Evolutionary conservation across 2,888 invertebrate genomes (phyloP).

Genomic region (Baronia brevicornis): DNA sequence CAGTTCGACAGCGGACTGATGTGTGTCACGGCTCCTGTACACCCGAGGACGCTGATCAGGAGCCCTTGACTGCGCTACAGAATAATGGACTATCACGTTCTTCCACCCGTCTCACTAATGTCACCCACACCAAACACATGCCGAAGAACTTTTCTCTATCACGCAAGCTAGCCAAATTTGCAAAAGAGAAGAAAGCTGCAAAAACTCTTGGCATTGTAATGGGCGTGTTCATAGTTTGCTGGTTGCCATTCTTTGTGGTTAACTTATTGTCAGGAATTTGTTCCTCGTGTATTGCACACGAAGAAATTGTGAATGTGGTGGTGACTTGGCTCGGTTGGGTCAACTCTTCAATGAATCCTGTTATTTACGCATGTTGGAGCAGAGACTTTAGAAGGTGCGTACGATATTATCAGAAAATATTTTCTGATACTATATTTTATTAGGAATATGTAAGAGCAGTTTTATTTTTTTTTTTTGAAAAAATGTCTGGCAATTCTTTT

Average conservation of each 20-base stretch:
- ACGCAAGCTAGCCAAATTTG: slow-evolving; percentile 94
- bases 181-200: slow-evolving; percentile 98
- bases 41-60: slow-evolving; percentile 81
- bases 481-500: no score
- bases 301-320: slow-evolving; percentile 89
- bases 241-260: slow-evolving; percentile 97
- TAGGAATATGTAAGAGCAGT: no score
- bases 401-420: not conserved
- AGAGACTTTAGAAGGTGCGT: slow-evolving; percentile 93
- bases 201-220: slow-evolving; percentile 97
- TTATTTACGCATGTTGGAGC: slow-evolving; percentile 99
- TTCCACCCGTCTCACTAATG: slow-evolving; percentile 79
- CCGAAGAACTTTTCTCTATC: slow-evolving; percentile 95
- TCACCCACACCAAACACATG: slow-evolving; percentile 77
- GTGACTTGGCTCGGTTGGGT: slow-evolving; percentile 97
- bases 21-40: slow-evolving; percentile 76
- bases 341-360: slow-evolving; percentile 97
- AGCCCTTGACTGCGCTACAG: slow-evolving; percentile 84
- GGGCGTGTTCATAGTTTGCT: slow-evolving; percentile 97
- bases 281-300: slow-evolving; percentile 89
- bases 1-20: slow-evolving; percentile 77
- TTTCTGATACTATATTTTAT: no score
- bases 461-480: not conserved
- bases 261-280: slow-evolving; percentile 94
- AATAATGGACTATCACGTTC: slow-evolving; percentile 85